Evolutionary conservation across 1,140 invertebrate genomes (phyloP), one percentile per base, ranked within the genome.

Genomic region (Lithobius niger): DNA sequence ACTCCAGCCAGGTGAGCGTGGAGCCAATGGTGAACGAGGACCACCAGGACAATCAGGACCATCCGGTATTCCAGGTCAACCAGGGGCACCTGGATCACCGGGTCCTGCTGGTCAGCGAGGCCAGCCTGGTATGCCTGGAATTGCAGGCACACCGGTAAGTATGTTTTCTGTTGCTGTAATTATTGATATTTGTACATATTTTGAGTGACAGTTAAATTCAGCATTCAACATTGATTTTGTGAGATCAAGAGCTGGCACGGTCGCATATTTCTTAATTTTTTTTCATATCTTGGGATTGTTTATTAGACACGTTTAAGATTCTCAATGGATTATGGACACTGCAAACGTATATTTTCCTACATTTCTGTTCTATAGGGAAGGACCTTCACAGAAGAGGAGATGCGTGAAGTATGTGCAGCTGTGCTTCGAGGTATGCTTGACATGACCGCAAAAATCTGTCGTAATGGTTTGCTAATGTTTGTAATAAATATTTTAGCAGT

Each of bases 391-490:
- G 77, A 78, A 55, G 66, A 68, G 16, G 76, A 78, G 63, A 66
- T 79, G 54, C 62, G 73, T 57, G 75, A 77, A 59, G 76, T 79
- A 57, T 78, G 76, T 59, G 62, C 70, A 19, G 69, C 65, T 19
- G 74, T 79, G 16, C 57, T 78, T 15, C 67, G 75, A 74, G 77
- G 77, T 78, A 64, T 61, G 55, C 44, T 40, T 44, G 13, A 54
- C n/a, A n/a, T n/a, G n/a, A n/a, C n/a, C n/a, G n/a, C n/a, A 36
- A 36, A 36, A 36, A 36, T 6, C 6, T 36, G 6, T 36, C n/a
- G 31, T 10, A 10, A 36, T 36, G n/a, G 31, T 36, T 36, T 36
- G 6, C 31, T 36, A n/a, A n/a, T n/a, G n/a, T n/a, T n/a, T n/a
- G n/a, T n/a, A n/a, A n/a, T n/a, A n/a, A n/a, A n/a, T n/a, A n/a